Evolutionary conservation across 2,113 vertebrate genomes (phyloP).

Genomic region (Calyptomena viridis): DNA sequence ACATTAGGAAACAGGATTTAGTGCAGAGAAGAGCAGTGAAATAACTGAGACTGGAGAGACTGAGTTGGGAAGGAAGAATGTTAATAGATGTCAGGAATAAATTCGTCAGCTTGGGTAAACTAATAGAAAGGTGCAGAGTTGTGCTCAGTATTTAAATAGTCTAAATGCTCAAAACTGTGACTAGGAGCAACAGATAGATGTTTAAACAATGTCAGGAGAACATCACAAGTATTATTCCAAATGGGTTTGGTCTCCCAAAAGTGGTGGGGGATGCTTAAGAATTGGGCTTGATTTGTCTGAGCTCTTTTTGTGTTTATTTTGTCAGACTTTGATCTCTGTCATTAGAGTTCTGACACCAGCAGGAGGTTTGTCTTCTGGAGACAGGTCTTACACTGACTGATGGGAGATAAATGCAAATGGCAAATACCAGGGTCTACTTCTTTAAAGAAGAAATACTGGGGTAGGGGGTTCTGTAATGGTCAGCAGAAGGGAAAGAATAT

Average conservation of each 20-base stretch:
- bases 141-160: background rate
- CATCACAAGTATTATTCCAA: background rate
- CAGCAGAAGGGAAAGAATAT: background rate
- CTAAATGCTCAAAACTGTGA: background rate
- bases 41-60: background rate
- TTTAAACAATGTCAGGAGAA: background rate
- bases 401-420: background rate
- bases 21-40: background rate
- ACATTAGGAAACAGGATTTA: background rate
- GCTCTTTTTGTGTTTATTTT: background rate
- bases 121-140: background rate
- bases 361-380: background rate
- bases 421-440: background rate
- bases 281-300: background rate
- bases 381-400: background rate
- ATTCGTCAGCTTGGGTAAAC: background rate
- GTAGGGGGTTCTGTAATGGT: background rate
- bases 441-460: background rate
- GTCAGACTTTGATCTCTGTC: accelerated
- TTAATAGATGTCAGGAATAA: background rate
- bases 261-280: background rate
- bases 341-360: background rate
- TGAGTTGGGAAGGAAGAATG: background rate
- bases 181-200: background rate
- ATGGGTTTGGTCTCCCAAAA: background rate